A percentile compares a stretch with the other conserved stretches of the same genome.
phyloP scores from a whole-genome alignment of 2,888 invertebrate species.

The Cheilosia pagana region DNA sequence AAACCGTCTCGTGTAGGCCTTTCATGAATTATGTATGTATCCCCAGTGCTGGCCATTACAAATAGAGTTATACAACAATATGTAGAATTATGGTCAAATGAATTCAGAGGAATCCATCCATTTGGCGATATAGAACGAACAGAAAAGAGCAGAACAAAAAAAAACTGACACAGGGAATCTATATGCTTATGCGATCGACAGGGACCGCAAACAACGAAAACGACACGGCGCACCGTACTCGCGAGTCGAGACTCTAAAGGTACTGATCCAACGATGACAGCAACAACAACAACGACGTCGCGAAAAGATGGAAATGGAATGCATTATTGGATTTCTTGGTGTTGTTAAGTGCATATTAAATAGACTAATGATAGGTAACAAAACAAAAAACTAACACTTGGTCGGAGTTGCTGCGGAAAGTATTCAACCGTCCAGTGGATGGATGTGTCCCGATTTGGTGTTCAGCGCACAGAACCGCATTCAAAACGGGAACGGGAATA shows the following conservation, averaged over 20 bases:
- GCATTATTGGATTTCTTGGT: constrained; percentile 75
- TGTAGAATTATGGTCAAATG: constrained; percentile 74
- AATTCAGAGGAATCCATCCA: constrained; percentile 64
- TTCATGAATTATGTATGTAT: constrained; percentile 59
- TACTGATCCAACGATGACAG: constrained; percentile 13
- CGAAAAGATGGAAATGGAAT: constrained; percentile 72
- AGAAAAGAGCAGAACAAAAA: background rate
- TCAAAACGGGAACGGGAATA: constrained; percentile 72
- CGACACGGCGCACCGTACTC: constrained; percentile 7
- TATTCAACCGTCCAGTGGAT: constrained; percentile 58
- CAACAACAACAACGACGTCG: background rate
- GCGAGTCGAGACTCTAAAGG: background rate
- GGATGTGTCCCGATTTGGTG: constrained; percentile 63
- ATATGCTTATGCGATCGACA: background rate
- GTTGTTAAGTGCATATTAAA: constrained; percentile 75
- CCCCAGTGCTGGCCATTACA: constrained; percentile 50
- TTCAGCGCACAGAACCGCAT: constrained; percentile 59
- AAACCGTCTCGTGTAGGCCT: constrained; percentile 44
- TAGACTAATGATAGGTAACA: constrained; percentile 73
- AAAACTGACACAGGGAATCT: constrained; percentile 11
- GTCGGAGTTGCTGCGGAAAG: constrained; percentile 50
- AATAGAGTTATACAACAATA: constrained; percentile 73
- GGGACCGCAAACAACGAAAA: constrained; percentile 22
- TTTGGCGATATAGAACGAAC: constrained; percentile 61
- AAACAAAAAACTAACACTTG: constrained; percentile 61